A percentile compares a stretch with the other conserved stretches of the same genome.
phyloP scores from a whole-genome alignment of 2,113 vertebrate species.

The Alexandromys fortis region DNA sequence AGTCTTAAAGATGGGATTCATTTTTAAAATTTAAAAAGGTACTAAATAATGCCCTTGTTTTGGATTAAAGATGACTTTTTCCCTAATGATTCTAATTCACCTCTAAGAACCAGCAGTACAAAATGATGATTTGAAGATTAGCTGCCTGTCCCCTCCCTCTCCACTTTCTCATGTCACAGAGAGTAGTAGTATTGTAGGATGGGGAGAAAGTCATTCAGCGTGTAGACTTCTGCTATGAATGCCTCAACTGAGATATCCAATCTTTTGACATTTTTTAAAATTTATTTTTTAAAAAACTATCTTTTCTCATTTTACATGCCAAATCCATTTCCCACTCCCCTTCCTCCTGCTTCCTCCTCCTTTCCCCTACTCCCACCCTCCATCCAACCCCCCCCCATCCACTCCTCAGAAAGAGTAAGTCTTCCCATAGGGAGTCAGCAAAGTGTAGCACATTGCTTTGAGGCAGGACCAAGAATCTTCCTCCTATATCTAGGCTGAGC shows the following conservation, averaged over 20 bases:
- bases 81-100: neutral
- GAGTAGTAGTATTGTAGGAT: fast-evolving
- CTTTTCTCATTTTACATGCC: too few species aligned
- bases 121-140: neutral
- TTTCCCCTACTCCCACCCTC: too few species aligned
- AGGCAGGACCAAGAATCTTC: too few species aligned
- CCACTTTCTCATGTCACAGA: too few species aligned
- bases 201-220: neutral
- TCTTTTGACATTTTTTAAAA: neutral
- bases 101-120: neutral
- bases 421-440: too few species aligned
- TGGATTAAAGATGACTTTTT: neutral
- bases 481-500: too few species aligned
- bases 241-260: neutral
- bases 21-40: neutral
- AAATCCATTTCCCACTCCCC: too few species aligned
- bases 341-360: too few species aligned
- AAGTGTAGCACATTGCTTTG: too few species aligned
- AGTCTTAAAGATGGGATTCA: neutral
- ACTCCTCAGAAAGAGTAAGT: too few species aligned
- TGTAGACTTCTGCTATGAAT: neutral
- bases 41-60: neutral
- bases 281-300: too few species aligned
- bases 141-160: neutral
- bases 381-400: too few species aligned